Percentiles rank a stretch among this genome's conserved stretches.
phyloP scores from a whole-genome alignment of 2,888 invertebrate species.

The Exephanes ischioxanthus region DNA sequence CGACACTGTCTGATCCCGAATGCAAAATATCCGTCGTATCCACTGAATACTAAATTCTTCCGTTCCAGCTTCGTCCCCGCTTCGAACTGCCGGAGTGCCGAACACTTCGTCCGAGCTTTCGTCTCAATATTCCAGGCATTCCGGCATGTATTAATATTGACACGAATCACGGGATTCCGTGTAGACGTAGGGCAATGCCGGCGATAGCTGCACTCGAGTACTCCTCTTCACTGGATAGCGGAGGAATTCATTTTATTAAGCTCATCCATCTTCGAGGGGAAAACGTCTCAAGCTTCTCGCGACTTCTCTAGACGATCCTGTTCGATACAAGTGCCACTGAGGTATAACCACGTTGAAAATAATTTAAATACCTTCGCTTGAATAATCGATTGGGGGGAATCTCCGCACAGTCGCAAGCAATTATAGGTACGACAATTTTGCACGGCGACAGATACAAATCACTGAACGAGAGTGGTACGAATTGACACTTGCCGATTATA shows the following conservation, averaged over 20 bases:
- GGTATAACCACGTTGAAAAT: constrained; percentile 53
- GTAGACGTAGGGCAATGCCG: constrained; percentile 20
- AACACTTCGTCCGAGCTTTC: constrained; percentile 18
- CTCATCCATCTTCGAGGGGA: constrained; percentile 67
- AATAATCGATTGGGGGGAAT: constrained; percentile 11
- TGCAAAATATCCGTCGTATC: constrained; percentile 22
- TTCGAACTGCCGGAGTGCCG: constrained; percentile 8
- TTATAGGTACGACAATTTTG: neutral
- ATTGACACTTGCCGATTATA: neutral
- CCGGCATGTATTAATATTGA: constrained; percentile 18
- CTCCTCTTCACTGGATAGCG: constrained; percentile 35
- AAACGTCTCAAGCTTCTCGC: constrained; percentile 60
- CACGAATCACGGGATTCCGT: constrained; percentile 56
- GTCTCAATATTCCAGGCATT: constrained; percentile 19
- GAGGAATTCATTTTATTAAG: constrained; percentile 69
- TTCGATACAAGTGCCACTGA: constrained; percentile 43
- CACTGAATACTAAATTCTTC: constrained; percentile 49
- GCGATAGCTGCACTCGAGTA: constrained; percentile 48
- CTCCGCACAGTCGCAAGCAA: constrained; percentile 2
- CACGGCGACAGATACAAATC: neutral
- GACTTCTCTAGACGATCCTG: constrained; percentile 58
- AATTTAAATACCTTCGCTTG: constrained; percentile 55
- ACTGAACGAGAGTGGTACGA: neutral
- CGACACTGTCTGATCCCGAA: constrained; percentile 11
- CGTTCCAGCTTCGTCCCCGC: neutral